Conservation (phyloP, 2,797 vertebrate species). For the Tadarida brasiliensis region DNA sequence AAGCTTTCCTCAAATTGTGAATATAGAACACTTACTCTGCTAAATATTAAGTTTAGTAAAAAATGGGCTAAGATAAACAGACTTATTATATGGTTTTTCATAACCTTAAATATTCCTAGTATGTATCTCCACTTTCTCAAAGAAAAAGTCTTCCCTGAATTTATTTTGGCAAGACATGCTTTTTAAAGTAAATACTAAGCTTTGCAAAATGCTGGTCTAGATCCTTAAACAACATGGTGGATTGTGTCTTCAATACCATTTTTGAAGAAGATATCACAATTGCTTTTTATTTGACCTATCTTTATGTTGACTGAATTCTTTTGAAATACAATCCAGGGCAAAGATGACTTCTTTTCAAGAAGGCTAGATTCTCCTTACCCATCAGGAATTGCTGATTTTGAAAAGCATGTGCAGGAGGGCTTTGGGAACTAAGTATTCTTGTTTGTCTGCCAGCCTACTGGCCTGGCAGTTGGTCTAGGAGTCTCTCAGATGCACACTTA, state of each 20-base stretch:
- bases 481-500: not conserved
- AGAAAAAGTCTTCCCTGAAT: slow-evolving; percentile 32
- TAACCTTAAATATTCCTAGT: slow-evolving; percentile 2
- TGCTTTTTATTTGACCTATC: slow-evolving; percentile 51
- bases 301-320: slow-evolving; percentile 46
- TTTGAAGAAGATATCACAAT: slow-evolving; percentile 23
- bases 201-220: slow-evolving; percentile 7
- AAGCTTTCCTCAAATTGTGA: slow-evolving; percentile 34
- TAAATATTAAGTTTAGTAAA: slow-evolving; percentile 32
- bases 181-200: slow-evolving; percentile 24
- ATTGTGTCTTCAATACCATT: slow-evolving; percentile 22
- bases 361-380: not conserved
- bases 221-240: not conserved
- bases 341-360: slow-evolving; percentile 16
- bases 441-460: not conserved
- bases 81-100: slow-evolving; percentile 43
- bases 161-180: slow-evolving; percentile 21
- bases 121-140: slow-evolving; percentile 42
- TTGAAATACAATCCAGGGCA: slow-evolving; percentile 22
- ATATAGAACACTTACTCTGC: not conserved
- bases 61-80: slow-evolving; percentile 1
- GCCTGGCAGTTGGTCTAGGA: not conserved
- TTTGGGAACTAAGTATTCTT: not conserved
- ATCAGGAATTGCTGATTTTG: not conserved
- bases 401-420: not conserved